Evolutionary conservation across 2,797 vertebrate genomes (phyloP), one percentile per base, ranked within the genome.

Genomic region (Poecilia wingei): DNA sequence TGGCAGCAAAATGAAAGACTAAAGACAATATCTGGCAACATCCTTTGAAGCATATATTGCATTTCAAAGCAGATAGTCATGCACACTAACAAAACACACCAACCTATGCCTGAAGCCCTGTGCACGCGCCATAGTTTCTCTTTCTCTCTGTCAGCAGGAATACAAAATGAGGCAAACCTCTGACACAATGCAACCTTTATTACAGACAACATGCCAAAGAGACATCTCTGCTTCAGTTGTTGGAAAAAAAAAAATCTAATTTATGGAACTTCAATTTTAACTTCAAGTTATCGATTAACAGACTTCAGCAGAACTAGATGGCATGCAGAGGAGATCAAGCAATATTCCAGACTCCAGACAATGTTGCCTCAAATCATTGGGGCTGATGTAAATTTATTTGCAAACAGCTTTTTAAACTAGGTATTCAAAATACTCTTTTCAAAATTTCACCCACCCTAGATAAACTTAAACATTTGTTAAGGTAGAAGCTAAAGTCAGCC

Each of bases 121-220:
- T 78, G 74, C 76, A 31, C 31, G 83, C 72, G 47, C 76, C 45
- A 83, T 79, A n/a, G 72, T n/a, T 7, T 9, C 12, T 72, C 51
- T 84, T 83, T 86, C 49, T 79, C 73, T 78, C 73, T n/a, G 85
- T 94, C 92, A 92, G 90, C 91, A 91, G 57, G 88, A 93, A 89
- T n/a, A 79, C 72, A 69, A 85, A 88, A 86, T 73, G 71, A 78
- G 49, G 43, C 57, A 66, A 80, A 85, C 80, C 74, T 72, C 33
- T 76, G 75, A 66, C 76, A 81, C 70, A 72, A 28, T 69, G 78
- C 77, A 69, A 6, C 36, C 39, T 83, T 45, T 64, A 31, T 49
- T 59, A 36, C 28, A 53, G 64, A 86, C 55, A 69, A 78, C 5
- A 13, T 73, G 68, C 22, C 66, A 3, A 68, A 79, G 20, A 43